A percentile compares a stretch with the other conserved stretches of the same genome.
Conservation (phyloP, 2,113 vertebrate genomes). For the Halcyon senegalensis region DNA sequence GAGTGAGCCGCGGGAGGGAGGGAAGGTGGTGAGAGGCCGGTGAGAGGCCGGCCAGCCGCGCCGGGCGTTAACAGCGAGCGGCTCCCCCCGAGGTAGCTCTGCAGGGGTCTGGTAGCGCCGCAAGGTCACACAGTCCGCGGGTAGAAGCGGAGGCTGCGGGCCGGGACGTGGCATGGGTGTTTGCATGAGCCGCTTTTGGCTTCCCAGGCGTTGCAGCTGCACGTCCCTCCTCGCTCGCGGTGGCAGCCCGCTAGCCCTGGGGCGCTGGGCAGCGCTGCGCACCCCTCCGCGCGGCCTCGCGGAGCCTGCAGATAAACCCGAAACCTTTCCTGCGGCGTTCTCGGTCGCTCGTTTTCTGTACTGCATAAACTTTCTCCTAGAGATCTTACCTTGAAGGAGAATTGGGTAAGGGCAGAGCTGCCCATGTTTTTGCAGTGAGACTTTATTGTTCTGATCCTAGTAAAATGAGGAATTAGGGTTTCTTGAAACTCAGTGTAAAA, state of each 20-base stretch:
- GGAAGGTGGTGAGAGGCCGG: not conserved
- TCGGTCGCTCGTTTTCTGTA: fast-evolving
- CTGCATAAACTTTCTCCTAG: fast-evolving
- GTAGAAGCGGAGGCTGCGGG: not conserved
- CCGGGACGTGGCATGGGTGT: fast-evolving
- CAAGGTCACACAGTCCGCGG: not conserved
- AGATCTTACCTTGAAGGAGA: fast-evolving
- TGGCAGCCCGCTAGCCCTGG: fast-evolving
- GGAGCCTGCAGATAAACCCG: fast-evolving
- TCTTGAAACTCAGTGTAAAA: not conserved
- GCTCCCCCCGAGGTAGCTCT: not conserved
- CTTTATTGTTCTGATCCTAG: fast-evolving
- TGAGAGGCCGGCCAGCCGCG: not conserved
- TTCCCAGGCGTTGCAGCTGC: fast-evolving
- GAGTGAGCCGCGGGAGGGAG: not conserved
- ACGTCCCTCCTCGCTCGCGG: fast-evolving
- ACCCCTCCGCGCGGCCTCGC: no score
- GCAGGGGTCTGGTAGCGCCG: not conserved
- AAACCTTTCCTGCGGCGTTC: fast-evolving
- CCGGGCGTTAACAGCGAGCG: not conserved
- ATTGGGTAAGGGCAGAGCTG: fast-evolving
- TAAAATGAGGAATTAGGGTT: fast-evolving
- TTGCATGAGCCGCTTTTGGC: fast-evolving
- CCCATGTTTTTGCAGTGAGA: fast-evolving
- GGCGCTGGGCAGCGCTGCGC: not conserved